Conservation (phyloP, 1,140 invertebrate genomes). For the Trachymyrmex septentrionalis region DNA sequence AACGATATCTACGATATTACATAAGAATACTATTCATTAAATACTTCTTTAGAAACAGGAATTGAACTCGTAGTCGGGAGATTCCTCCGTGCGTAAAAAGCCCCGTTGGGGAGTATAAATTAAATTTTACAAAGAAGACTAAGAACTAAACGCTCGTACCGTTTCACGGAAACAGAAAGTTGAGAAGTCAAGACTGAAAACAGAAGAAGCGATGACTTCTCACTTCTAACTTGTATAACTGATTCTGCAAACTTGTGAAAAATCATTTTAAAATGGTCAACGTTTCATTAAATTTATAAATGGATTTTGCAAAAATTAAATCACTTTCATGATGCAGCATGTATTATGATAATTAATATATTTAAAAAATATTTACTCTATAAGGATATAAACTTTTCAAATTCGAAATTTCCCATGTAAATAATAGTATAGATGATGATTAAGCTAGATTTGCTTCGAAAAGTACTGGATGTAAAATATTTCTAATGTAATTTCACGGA, state of each 20-base stretch:
- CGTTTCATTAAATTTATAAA: conserved; percentile 1
- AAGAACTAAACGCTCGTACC: conserved; percentile 62
- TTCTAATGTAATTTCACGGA: not conserved
- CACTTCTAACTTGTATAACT: conserved; percentile 5
- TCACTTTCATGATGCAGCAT: not conserved
- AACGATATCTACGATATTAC: conserved; percentile 69
- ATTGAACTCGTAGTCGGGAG: conserved; percentile 60
- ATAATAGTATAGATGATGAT: not conserved
- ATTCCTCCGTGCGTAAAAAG: conserved; percentile 36
- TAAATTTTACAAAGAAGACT: conserved; percentile 75
- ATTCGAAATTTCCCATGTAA: not conserved
- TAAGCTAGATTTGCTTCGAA: not conserved
- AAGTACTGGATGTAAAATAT: not conserved
- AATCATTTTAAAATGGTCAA: conserved; percentile 7
- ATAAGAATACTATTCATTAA: conserved; percentile 68
- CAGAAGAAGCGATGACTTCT: conserved; percentile 9
- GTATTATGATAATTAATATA: not conserved
- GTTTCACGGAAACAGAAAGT: conserved; percentile 64
- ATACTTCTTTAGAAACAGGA: conserved; percentile 46
- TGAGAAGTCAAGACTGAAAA: conserved; percentile 65
- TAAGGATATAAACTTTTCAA: not conserved
- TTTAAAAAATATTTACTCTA: not conserved
- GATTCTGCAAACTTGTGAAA: not conserved
- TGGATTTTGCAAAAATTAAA: not conserved
- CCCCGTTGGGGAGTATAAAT: conserved; percentile 65